Evolutionary conservation across 2,888 invertebrate genomes (phyloP), one percentile per base, ranked within the genome.

Genomic region (Apamea sordens): DNA sequence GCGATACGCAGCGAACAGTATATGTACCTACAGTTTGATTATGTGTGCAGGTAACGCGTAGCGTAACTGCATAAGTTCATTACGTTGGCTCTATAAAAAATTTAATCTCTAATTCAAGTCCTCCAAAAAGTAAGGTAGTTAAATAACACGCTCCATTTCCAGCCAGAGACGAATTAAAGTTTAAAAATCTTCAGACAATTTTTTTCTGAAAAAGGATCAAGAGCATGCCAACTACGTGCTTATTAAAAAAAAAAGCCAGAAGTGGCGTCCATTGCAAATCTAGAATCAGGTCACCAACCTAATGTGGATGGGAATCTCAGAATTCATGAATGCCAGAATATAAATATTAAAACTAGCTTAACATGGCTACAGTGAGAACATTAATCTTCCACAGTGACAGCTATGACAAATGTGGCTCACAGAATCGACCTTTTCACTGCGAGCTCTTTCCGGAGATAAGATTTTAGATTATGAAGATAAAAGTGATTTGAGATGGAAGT

Each of bases 341-440:
- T 88, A 88, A 82, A 85, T 86, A 86, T 86, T 82, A 82, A 85
- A 89, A 89, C 85, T 89, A 88, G 82, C 78, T 79, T 73, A 71
- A 72, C 76, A 67, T 63, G 64, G 76, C 72, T 68, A 41, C 61
- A 56, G 72, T 50, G 41, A 77, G 56, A 59, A 65, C 87, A 89
- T 89, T 89, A 85, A 89, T 89, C 88, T 89, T 78, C 41, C 5
- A 7, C 69, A 80, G 77, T 82, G 88, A 88, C 88, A 80, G 85
- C 77, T 70, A 81, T 88, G 88, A 89, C 88, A 89, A 89, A 89
- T 89, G 88, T 81, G 82, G 69, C 87, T 79, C 78, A 77, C 64
- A 44, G 68, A 83, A 81, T 86, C 87, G 72, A 79, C 75, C 80
- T 86, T 84, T 86, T 86, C 77, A 70, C 69, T 87, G 11, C 32